Evolutionary conservation across 1,140 invertebrate genomes (phyloP).

Genomic region (Caenorhabditis latens): DNA sequence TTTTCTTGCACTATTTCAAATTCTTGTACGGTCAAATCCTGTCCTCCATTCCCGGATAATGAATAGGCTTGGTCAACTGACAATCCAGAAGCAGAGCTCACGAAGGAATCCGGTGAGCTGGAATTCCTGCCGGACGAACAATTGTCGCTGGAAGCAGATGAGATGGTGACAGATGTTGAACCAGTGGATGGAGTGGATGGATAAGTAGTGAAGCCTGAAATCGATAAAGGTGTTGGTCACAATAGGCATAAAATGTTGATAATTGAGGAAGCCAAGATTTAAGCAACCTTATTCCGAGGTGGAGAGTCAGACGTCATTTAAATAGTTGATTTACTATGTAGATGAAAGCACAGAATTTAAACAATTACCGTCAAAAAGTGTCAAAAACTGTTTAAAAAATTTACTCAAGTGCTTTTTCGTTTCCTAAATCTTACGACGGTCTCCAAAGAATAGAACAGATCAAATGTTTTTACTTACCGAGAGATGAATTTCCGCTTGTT

Average conservation of each 20-base stretch:
- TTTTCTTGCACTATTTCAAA: slow-evolving; percentile 68
- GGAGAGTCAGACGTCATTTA: no score
- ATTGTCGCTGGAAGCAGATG: background rate
- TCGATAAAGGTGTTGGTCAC: background rate
- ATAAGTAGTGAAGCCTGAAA: slow-evolving; percentile 30
- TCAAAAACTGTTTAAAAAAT: no score
- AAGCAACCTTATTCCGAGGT: no score
- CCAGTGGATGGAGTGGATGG: background rate
- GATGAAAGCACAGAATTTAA: no score
- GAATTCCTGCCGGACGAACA: background rate
- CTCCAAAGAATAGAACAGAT: no score
- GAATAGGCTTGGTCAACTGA: slow-evolving; percentile 5
- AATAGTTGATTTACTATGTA: no score
- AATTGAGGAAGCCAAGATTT: background rate
- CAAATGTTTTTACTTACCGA: background rate
- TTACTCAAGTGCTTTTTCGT: no score
- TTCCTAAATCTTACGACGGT: no score
- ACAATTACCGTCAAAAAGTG: no score
- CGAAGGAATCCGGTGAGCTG: background rate
- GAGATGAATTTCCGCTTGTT: slow-evolving; percentile 7
- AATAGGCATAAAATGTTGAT: background rate
- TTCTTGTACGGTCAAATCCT: slow-evolving; percentile 19
- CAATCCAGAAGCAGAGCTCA: background rate
- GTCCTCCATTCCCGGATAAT: background rate
- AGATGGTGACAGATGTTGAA: background rate